phyloP scores from a whole-genome alignment of 1,140 invertebrate genomes.

The Charaxes varanes region DNA sequence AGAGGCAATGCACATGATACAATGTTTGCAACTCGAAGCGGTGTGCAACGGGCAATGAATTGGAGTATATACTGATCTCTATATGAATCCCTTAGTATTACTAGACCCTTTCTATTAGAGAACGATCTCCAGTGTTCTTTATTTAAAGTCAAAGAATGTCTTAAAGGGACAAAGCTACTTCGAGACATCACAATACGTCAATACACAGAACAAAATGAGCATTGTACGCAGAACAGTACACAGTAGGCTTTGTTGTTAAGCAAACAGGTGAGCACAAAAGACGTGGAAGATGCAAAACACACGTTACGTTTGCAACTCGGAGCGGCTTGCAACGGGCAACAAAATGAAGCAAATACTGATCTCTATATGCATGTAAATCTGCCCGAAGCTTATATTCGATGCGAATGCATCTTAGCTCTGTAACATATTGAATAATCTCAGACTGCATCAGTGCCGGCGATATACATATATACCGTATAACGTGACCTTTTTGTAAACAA shows the following conservation, averaged over 20 bases:
- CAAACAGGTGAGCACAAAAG: conserved; percentile 18
- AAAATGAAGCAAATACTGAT: conserved; percentile 47
- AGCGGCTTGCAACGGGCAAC: conserved; percentile 18
- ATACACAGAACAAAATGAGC: neutral
- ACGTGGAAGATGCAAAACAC: conserved; percentile 14
- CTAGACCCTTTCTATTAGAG: conserved; percentile 33
- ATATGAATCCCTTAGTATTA: neutral
- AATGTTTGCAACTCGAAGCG: conserved; percentile 30
- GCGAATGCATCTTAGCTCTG: too few species aligned
- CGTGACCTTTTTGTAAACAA: too few species aligned
- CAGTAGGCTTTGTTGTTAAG: conserved; percentile 7
- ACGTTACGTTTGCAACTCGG: conserved; percentile 28
- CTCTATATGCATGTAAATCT: conserved; percentile 57
- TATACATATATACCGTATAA: too few species aligned
- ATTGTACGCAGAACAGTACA: neutral
- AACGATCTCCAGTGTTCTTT: too few species aligned
- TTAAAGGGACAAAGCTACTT: neutral
- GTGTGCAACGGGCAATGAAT: conserved; percentile 10
- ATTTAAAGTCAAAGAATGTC: too few species aligned
- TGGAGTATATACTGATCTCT: conserved; percentile 4
- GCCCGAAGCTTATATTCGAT: too few species aligned
- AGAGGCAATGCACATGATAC: conserved; percentile 19
- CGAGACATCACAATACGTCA: too few species aligned
- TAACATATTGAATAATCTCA: too few species aligned
- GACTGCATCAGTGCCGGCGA: too few species aligned